Evolutionary conservation across 2,113 vertebrate genomes (phyloP).

Genomic region (Neomonachus schauinslandi): DNA sequence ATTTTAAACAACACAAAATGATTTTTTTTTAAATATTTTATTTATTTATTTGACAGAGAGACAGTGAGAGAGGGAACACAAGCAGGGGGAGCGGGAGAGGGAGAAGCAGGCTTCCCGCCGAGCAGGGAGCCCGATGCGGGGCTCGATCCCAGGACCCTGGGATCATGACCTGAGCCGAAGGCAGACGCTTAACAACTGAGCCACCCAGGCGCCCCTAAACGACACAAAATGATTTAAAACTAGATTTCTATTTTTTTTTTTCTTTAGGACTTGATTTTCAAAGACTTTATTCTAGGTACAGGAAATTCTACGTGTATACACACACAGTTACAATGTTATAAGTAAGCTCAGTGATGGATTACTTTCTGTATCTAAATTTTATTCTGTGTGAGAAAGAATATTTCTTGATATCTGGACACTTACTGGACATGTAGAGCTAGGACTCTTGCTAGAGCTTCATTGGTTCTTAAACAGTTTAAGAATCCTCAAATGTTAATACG

Average conservation of each 20-base stretch:
- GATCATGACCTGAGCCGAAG: too few species aligned
- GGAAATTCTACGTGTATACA: not conserved
- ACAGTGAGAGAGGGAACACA: too few species aligned
- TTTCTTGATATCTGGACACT: not conserved
- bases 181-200: too few species aligned
- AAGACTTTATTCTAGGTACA: not conserved
- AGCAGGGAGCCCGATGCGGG: too few species aligned
- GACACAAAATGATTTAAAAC: not conserved
- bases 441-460: not conserved
- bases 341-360: not conserved
- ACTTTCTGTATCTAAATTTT: not conserved
- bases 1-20: not conserved
- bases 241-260: not conserved
- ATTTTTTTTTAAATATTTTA: too few species aligned
- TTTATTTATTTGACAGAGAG: too few species aligned
- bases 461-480: not conserved
- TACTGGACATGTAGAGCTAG: not conserved
- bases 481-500: not conserved
- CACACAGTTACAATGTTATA: not conserved
- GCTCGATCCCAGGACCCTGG: too few species aligned
- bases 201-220: too few species aligned
- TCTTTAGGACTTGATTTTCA: conserved; percentile 2
- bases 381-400: not conserved
- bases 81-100: too few species aligned
- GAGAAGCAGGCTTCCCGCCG: too few species aligned